A percentile compares a stretch with the other conserved stretches of the same genome.
Conservation (phyloP, 2,797 vertebrate genomes). For the Gadopsis marmoratus region DNA sequence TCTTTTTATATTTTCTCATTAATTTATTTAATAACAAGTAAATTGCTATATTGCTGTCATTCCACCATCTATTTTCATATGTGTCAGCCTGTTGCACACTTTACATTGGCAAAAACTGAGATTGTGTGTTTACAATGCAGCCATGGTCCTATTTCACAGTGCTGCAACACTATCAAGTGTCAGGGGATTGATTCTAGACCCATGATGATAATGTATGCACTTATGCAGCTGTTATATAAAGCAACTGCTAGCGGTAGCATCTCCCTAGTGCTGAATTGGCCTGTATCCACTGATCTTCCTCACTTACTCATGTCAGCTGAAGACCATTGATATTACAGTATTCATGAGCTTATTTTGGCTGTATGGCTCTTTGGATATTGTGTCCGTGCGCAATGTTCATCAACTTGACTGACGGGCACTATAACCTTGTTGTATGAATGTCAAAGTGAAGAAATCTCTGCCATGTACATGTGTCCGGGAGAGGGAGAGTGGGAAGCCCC, state of each 20-base stretch:
- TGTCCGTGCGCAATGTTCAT: constrained; percentile 12
- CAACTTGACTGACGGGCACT: constrained; percentile 53
- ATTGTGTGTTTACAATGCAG: neutral
- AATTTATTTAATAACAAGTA: constrained; percentile 1
- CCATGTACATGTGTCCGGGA: constrained; percentile 41
- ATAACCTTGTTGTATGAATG: constrained; percentile 53
- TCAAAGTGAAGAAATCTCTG: constrained; percentile 51
- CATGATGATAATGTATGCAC: neutral
- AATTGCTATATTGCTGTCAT: too few relatives aligned
- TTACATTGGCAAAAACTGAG: neutral
- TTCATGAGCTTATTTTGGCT: constrained; percentile 44
- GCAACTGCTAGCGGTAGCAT: neutral
- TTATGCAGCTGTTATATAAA: constrained; percentile 2
- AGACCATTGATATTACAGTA: constrained; percentile 35
- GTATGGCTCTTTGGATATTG: constrained; percentile 11
- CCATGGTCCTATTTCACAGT: neutral
- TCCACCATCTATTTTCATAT: neutral
- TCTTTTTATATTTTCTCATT: neutral
- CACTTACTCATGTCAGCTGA: constrained; percentile 20
- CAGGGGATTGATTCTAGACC: neutral
- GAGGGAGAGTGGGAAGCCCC: constrained; percentile 43
- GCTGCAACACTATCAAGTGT: neutral
- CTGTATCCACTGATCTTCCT: constrained; percentile 17
- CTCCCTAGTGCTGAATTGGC: neutral
- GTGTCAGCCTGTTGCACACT: neutral